Conservation (phyloP, 2,797 vertebrate genomes). For the Premnoplex brunnescens region DNA sequence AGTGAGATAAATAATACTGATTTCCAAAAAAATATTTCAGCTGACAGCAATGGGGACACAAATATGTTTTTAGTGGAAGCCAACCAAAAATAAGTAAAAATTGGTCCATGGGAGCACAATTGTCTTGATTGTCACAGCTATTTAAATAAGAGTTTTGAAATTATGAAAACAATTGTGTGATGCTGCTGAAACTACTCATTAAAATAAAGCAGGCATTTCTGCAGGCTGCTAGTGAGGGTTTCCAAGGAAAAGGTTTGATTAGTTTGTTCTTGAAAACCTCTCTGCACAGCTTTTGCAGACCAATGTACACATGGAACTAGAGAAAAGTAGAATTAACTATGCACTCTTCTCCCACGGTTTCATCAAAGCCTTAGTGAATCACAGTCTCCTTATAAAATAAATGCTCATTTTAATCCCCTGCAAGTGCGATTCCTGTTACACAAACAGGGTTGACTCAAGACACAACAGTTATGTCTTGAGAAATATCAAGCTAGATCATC, state of each 20-base stretch:
- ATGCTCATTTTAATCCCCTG: not conserved
- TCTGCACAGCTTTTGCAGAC: not conserved
- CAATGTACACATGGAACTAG: not conserved
- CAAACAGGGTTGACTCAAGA: slow-evolving; percentile 18
- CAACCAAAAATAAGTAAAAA: slow-evolving; percentile 40
- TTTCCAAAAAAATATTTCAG: slow-evolving; percentile 9
- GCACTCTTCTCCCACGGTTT: not conserved
- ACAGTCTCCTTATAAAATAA: not conserved
- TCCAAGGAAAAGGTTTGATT: not conserved
- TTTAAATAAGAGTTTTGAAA: slow-evolving; percentile 22
- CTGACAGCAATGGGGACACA: not conserved
- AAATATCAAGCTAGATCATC: not conserved
- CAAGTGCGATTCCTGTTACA: not conserved
- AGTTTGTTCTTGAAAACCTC: not conserved
- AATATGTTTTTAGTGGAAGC: slow-evolving; percentile 46
- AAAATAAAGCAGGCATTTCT: not conserved
- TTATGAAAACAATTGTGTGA: not conserved
- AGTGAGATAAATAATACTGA: slow-evolving; percentile 27
- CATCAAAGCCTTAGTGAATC: not conserved
- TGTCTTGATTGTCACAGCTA: slow-evolving; percentile 10
- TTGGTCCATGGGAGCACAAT: slow-evolving; percentile 1
- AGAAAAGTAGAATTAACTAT: not conserved
- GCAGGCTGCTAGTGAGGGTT: not conserved
- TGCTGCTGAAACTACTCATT: not conserved
- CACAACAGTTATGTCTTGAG: slow-evolving; percentile 28